These are phyloP conservation scores for Sinhomidia bicolor DNA, from an alignment of 2,888 invertebrate genomes.

Conservation along the genomic window DNA sequence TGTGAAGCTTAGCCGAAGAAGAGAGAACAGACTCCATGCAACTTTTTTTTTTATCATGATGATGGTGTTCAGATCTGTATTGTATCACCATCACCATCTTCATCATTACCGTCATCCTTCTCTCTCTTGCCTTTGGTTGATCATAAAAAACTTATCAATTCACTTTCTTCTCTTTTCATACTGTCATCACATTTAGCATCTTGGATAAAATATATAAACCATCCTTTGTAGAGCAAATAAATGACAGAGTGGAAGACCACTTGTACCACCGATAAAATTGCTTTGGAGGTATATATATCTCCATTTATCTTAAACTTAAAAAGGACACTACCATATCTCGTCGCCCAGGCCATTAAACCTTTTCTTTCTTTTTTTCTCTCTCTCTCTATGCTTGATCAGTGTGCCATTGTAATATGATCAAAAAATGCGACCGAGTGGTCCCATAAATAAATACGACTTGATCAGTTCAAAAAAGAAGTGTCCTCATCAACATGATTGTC, in stretches of 20 bases:
- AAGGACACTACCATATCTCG: conserved; percentile 27
- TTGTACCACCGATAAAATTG: conserved; percentile 38
- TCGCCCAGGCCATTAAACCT: background rate
- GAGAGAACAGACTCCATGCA: conserved; percentile 30
- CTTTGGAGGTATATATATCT: conserved; percentile 41
- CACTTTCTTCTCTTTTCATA: conserved; percentile 48
- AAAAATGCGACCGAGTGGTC: conserved; percentile 50
- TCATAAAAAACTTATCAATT: conserved; percentile 57
- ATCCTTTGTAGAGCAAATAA: background rate
- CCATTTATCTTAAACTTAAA: conserved; percentile 15
- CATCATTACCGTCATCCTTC: background rate
- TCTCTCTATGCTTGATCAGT: conserved; percentile 10
- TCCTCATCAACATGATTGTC: conserved; percentile 23
- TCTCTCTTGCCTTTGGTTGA: conserved; percentile 14
- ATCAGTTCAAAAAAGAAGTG: conserved; percentile 43
- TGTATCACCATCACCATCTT: conserved; percentile 29
- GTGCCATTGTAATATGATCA: conserved; percentile 20
- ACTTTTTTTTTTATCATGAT: conserved; percentile 26
- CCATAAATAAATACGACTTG: conserved; percentile 60
- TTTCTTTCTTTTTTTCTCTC: background rate
- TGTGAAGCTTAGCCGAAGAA: background rate
- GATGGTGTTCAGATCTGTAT: conserved; percentile 49
- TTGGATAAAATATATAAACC: conserved; percentile 49
- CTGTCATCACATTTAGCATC: conserved; percentile 51
- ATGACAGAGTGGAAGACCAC: background rate